These are phyloP conservation scores for Loriculus beryllinus DNA, from an alignment of 2,797 vertebrate genomes.

Conservation along the genomic window DNA sequence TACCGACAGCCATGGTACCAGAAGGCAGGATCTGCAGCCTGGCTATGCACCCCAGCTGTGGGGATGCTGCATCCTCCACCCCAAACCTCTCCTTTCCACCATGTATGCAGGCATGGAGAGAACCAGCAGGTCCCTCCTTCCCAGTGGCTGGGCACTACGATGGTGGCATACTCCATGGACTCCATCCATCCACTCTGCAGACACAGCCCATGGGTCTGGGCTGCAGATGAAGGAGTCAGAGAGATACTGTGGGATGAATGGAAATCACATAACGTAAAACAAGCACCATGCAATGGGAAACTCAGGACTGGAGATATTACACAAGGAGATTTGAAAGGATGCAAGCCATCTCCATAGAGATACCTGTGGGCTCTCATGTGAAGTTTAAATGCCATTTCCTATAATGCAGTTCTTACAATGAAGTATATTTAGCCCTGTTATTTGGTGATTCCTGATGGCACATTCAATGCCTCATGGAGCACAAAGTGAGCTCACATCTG, in stretches of 20 bases:
- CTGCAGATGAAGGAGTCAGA: neutral
- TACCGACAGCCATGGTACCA: rapidly evolving
- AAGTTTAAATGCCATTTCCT: neutral
- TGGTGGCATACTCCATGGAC: rapidly evolving
- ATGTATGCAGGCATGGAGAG: rapidly evolving
- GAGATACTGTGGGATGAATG: neutral
- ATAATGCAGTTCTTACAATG: neutral
- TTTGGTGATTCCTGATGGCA: neutral
- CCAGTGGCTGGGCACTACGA: rapidly evolving
- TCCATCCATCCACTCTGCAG: rapidly evolving
- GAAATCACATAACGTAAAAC: neutral
- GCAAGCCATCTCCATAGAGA: neutral
- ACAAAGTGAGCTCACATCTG: neutral
- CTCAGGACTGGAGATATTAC: neutral
- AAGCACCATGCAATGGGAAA: neutral
- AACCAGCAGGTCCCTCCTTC: neutral
- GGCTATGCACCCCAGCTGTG: rapidly evolving
- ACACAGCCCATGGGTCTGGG: neutral
- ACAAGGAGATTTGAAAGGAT: neutral
- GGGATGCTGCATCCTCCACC: neutral
- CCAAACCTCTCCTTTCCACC: neutral
- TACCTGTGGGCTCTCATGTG: neutral
- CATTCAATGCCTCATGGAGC: rapidly evolving
- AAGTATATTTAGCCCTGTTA: neutral
- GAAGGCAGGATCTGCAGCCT: neutral